Evolutionary conservation across 2,797 vertebrate genomes (phyloP).

Genomic region (Cuculus canorus): DNA sequence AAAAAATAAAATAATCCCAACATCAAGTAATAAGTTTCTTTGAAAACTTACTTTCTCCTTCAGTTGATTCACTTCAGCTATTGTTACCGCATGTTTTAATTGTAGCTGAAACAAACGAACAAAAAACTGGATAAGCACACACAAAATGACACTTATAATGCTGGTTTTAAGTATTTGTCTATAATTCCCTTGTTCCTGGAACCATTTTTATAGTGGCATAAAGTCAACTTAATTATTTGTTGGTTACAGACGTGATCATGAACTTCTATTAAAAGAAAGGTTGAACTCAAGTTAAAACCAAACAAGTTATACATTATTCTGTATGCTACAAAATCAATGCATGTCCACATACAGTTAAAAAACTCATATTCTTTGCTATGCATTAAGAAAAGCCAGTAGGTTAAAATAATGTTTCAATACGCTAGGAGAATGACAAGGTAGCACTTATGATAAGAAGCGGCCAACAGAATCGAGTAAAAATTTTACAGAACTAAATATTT

Average conservation of each 20-base stretch:
- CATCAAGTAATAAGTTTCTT: background rate
- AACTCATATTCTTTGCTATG: background rate
- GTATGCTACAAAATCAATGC: background rate
- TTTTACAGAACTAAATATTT: background rate
- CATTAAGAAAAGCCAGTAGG: background rate
- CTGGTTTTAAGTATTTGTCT: background rate
- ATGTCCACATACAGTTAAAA: background rate
- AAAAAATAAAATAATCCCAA: too few relatives aligned
- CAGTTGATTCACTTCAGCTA: constrained; percentile 85
- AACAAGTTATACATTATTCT: background rate
- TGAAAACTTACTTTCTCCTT: constrained; percentile 84
- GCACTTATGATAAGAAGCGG: background rate
- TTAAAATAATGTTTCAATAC: background rate
- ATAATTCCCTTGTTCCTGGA: background rate
- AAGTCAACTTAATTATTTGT: background rate
- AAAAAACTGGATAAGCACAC: background rate
- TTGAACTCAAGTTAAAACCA: background rate
- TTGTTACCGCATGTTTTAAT: constrained; percentile 84
- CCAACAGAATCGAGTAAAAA: background rate
- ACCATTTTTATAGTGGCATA: background rate
- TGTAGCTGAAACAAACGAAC: constrained; percentile 81
- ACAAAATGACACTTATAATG: background rate
- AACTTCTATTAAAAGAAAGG: background rate
- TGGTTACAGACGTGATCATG: background rate
- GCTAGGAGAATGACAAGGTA: background rate